Conservation (phyloP, 2,797 vertebrate species). For the Sphenodon punctatus region DNA sequence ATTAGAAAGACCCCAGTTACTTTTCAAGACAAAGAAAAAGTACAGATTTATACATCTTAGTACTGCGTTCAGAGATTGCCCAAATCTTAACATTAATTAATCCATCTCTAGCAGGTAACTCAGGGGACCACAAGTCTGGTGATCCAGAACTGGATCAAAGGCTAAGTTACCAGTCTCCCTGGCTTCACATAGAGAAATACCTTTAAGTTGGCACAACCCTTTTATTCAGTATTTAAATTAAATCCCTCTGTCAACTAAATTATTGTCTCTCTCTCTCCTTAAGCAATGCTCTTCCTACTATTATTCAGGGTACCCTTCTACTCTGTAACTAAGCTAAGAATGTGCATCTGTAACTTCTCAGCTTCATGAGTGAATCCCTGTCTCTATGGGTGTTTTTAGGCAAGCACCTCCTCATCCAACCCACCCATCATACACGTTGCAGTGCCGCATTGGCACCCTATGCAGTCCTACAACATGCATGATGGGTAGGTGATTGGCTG, state of each 20-base stretch:
- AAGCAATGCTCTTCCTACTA: no score
- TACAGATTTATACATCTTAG: constrained; percentile 34
- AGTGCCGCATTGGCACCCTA: no score
- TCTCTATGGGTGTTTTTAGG: no score
- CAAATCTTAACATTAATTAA: constrained; percentile 24
- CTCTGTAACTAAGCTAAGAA: no score
- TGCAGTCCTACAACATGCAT: no score
- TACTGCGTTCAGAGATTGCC: constrained; percentile 11
- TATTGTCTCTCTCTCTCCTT: constrained; percentile 28
- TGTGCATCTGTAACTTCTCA: no score
- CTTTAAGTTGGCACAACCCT: neutral
- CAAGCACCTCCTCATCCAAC: no score
- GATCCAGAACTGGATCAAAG: neutral
- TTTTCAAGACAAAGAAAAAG: constrained; percentile 42
- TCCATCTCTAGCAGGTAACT: constrained; percentile 17
- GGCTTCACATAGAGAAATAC: neutral
- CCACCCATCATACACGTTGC: no score
- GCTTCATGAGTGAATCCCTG: no score
- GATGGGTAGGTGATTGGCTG: no score
- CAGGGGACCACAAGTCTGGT: neutral
- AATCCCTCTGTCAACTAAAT: neutral
- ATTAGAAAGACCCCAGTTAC: constrained; percentile 50
- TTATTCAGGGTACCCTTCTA: no score
- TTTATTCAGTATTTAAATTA: constrained; percentile 23
- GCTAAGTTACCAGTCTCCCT: neutral